Percentiles rank a stretch among this genome's conserved stretches.
phyloP scores from a whole-genome alignment of 1,140 invertebrate genomes.

The Chlorops oryzae region DNA sequence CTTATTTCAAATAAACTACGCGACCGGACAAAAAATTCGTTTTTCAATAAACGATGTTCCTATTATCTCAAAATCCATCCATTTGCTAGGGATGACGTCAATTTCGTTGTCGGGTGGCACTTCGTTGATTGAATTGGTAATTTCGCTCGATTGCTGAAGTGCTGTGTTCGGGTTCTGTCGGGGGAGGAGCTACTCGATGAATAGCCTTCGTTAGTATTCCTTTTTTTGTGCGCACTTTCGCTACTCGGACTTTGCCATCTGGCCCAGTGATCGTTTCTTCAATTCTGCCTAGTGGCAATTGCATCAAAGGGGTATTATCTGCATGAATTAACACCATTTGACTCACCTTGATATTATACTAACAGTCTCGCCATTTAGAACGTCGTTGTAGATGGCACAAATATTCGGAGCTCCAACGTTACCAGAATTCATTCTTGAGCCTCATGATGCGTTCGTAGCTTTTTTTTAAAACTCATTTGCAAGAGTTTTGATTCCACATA shows the following conservation, averaged over 20 bases:
- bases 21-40: no score
- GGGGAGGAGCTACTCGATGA: no score
- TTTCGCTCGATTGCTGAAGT: no score
- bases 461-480: not conserved
- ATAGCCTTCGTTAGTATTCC: conserved; percentile 25
- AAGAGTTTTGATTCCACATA: not conserved
- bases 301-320: conserved; percentile 32
- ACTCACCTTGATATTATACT: conserved; percentile 21
- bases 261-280: conserved; percentile 21
- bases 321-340: conserved; percentile 41
- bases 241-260: conserved; percentile 30
- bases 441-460: not conserved
- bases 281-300: conserved; percentile 36
- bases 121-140: no score
- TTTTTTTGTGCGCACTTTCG: conserved; percentile 23
- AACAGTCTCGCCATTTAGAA: conserved; percentile 30
- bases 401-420: conserved; percentile 26
- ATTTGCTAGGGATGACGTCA: no score
- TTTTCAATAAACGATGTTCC: no score
- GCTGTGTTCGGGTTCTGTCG: no score
- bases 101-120: no score
- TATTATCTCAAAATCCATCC: no score
- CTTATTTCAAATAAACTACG: no score
- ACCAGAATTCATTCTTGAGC: conserved; percentile 11
- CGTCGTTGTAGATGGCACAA: conserved; percentile 27